These are phyloP conservation scores for Macheiramphus alcinus DNA, from an alignment of 2,113 vertebrate genomes.

Conservation along the genomic window DNA sequence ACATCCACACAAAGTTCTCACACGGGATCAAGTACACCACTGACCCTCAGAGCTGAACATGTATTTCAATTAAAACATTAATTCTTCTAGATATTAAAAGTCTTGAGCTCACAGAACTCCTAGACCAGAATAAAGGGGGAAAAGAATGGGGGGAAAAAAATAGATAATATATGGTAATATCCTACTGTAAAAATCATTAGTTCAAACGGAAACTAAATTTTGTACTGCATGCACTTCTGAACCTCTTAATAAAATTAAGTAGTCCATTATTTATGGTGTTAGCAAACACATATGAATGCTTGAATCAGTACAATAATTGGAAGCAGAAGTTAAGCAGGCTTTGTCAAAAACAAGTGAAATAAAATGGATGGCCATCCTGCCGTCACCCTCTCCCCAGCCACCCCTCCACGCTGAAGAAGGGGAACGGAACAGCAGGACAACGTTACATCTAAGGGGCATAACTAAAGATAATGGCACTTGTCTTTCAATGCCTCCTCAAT, in stretches of 20 bases:
- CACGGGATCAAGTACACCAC: background rate
- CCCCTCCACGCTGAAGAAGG: background rate
- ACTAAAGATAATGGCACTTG: background rate
- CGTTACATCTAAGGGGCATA: background rate
- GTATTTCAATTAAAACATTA: background rate
- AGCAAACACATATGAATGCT: background rate
- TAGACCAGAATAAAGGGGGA: background rate
- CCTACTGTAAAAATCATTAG: background rate
- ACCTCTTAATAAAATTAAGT: background rate
- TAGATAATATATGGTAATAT: background rate
- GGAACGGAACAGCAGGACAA: background rate
- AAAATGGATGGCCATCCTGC: background rate
- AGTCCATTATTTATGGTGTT: background rate
- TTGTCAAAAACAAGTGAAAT: background rate
- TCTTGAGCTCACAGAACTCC: background rate
- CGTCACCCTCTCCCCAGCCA: background rate
- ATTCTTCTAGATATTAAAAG: background rate
- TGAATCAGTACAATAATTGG: background rate
- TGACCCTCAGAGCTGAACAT: background rate
- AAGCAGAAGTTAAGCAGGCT: background rate
- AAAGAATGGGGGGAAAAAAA: fast-evolving
- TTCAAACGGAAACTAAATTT: background rate
- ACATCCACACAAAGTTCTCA: background rate
- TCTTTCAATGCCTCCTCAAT: background rate
- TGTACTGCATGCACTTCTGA: background rate